phyloP scores from a whole-genome alignment of 2,888 invertebrate species.

The Cephonodes hylas region DNA sequence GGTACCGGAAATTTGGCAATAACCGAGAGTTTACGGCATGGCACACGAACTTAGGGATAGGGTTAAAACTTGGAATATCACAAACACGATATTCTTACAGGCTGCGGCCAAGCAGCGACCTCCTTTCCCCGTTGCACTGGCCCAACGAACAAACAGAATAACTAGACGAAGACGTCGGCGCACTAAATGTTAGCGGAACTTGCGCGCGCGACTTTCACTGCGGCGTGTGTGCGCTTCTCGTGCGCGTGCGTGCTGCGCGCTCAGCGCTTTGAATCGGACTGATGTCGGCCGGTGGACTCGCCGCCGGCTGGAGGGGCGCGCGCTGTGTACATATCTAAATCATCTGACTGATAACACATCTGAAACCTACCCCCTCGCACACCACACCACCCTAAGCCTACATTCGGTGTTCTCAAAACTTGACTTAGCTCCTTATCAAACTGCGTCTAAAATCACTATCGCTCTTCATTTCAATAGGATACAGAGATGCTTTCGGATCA shows the following conservation, averaged over 20 bases:
- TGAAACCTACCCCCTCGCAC: slow-evolving; percentile 54
- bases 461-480: slow-evolving; percentile 4
- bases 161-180: slow-evolving; percentile 74
- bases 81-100: slow-evolving; percentile 63
- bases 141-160: slow-evolving; percentile 77
- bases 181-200: slow-evolving; percentile 70
- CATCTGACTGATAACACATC: slow-evolving; percentile 57
- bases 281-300: slow-evolving; percentile 38
- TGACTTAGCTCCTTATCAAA: neutral
- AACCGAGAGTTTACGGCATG: slow-evolving; percentile 34
- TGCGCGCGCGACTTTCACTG: slow-evolving; percentile 78
- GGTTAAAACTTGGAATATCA: slow-evolving; percentile 44
- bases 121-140: slow-evolving; percentile 78
- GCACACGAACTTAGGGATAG: slow-evolving; percentile 58
- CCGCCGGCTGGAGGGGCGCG: slow-evolving; percentile 46
- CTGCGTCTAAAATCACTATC: neutral
- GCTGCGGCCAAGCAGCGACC: slow-evolving; percentile 67
- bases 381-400: neutral
- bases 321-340: slow-evolving; percentile 21
- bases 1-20: neutral
- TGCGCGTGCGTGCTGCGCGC: slow-evolving; percentile 63
- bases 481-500: neutral
- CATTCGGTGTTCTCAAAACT: neutral
- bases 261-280: slow-evolving; percentile 68
- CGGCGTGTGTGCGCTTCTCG: slow-evolving; percentile 51